Percentiles rank a stretch among this genome's conserved stretches.
These are phyloP conservation scores for Notoglanidium macrostoma DNA, from an alignment of 2,797 vertebrate genomes.

Conservation along the genomic window DNA sequence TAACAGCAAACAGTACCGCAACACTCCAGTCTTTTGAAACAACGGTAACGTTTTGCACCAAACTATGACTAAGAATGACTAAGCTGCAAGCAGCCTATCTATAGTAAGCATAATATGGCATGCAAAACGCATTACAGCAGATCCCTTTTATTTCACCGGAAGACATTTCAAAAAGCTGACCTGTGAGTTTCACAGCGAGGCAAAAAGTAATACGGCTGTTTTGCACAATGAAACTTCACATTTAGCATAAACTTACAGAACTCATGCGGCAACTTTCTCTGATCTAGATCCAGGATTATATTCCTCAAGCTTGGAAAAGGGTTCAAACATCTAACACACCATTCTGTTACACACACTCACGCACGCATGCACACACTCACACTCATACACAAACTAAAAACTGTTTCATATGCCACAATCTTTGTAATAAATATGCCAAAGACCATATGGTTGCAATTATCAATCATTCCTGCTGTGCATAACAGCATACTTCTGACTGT, in stretches of 20 bases:
- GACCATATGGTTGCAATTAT: conserved; percentile 74
- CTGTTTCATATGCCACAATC: conserved; percentile 29
- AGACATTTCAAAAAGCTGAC: conserved; percentile 7
- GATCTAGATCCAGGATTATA: conserved; percentile 13
- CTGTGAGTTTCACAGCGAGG: conserved; percentile 2
- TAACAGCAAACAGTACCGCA: background rate
- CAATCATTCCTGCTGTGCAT: conserved; percentile 64
- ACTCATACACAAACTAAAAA: conserved; percentile 42
- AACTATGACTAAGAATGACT: conserved; percentile 10
- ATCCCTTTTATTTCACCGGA: background rate
- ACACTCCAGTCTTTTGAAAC: background rate
- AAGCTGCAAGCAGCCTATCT: background rate
- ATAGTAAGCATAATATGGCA: background rate
- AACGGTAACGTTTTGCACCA: background rate
- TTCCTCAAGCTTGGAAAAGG: conserved; percentile 29
- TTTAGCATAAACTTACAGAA: conserved; percentile 21
- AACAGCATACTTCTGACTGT: conserved; percentile 62
- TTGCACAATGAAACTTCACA: background rate
- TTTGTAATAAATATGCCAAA: conserved; percentile 44
- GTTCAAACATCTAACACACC: conserved; percentile 34
- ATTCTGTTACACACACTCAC: conserved; percentile 7
- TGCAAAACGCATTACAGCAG: background rate
- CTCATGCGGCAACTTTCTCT: conserved; percentile 22
- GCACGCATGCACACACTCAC: background rate
- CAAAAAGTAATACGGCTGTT: background rate